phyloP scores from a whole-genome alignment of 2,113 vertebrate species.

The Gymnogyps californianus region DNA sequence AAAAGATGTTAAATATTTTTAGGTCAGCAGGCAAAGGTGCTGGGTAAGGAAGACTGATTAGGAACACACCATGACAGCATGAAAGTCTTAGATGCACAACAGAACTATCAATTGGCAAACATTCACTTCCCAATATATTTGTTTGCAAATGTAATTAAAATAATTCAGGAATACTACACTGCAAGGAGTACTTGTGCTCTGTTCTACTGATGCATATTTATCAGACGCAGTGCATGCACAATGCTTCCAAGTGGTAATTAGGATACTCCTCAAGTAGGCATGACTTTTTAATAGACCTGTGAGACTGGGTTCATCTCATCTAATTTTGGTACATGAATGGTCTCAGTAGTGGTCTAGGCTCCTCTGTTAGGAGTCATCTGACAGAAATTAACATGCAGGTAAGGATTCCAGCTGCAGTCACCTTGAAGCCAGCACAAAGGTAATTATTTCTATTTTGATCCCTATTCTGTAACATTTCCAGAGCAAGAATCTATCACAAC shows the following conservation, averaged over 20 bases:
- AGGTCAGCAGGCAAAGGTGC: not conserved
- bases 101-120: not conserved
- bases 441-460: slow-evolving; percentile 19
- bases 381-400: not conserved
- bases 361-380: not conserved
- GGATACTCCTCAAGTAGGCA: not conserved
- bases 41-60: not conserved
- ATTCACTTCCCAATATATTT: not conserved
- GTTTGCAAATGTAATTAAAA: slow-evolving; percentile 12
- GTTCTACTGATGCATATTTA: not conserved
- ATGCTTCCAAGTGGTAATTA: not conserved
- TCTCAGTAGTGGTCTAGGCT: not conserved
- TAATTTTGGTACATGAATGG: not conserved
- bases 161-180: not conserved
- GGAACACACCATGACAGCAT: not conserved
- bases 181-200: not conserved
- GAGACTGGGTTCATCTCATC: not conserved
- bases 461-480: not conserved
- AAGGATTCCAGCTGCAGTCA: not conserved
- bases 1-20: not conserved
- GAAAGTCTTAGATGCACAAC: not conserved
- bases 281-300: not conserved
- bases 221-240: not conserved
- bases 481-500: not conserved
- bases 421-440: not conserved